A percentile compares a stretch with the other conserved stretches of the same genome.
Conservation (phyloP, 2,888 invertebrate genomes). For the Amblyjoppa proteus region DNA sequence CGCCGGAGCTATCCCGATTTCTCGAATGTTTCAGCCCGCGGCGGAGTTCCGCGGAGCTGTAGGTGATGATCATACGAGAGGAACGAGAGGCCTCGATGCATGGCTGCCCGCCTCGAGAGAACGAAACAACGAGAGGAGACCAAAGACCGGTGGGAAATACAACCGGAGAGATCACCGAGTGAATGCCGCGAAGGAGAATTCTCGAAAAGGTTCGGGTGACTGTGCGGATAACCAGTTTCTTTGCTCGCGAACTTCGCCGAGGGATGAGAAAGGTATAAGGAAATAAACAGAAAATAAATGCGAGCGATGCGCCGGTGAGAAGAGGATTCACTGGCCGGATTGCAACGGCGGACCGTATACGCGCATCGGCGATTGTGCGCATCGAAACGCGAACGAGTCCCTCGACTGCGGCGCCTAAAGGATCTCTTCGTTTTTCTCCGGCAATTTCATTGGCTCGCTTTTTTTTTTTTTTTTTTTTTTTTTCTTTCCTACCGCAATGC, state of each 20-base stretch:
- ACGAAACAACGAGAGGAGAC: conserved; percentile 25
- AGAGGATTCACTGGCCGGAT: conserved; percentile 33
- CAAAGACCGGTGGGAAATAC: conserved; percentile 4
- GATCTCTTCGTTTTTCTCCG: conserved; percentile 3
- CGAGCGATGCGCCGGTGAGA: conserved; percentile 31
- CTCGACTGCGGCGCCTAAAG: not conserved
- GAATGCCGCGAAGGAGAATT: conserved; percentile 40
- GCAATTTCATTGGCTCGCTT: not conserved
- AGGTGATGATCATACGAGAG: not conserved
- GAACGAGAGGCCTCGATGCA: not conserved
- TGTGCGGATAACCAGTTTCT: conserved; percentile 36
- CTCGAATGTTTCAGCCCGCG: not conserved
- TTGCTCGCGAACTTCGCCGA: conserved; percentile 15
- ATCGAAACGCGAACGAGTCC: conserved; percentile 16
- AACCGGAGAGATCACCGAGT: conserved; percentile 37
- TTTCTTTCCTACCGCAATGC: not conserved
- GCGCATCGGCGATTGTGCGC: not conserved
- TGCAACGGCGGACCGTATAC: not conserved
- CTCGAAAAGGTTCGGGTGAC: conserved; percentile 45
- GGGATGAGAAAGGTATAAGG: conserved; percentile 20
- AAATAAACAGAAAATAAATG: conserved; percentile 47
- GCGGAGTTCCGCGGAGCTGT: not conserved
- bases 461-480: not conserved
- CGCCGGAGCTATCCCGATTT: not conserved
- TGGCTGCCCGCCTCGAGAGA: not conserved